phyloP scores from a whole-genome alignment of 2,888 invertebrate genomes.

The Synergus laeviventris region DNA sequence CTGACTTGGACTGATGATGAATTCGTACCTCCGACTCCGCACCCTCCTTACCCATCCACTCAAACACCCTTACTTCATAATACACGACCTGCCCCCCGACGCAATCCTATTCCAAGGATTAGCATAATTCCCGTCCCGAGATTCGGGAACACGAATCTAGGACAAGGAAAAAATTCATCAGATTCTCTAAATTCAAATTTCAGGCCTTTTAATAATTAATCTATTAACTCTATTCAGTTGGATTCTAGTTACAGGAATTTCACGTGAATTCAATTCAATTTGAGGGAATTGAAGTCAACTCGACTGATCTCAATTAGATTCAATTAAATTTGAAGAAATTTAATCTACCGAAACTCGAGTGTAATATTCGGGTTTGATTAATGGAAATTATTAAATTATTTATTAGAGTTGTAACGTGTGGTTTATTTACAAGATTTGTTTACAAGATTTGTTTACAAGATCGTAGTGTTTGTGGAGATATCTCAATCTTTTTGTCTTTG shows the following conservation, averaged over 20 bases:
- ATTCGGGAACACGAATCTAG: constrained; percentile 45
- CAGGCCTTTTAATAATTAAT: neutral
- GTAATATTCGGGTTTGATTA: no score
- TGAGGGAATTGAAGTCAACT: no score
- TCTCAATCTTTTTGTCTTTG: neutral
- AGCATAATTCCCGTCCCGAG: constrained; percentile 58
- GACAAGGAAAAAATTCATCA: neutral
- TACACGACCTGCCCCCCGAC: constrained; percentile 48
- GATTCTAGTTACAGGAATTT: no score
- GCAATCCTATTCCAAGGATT: constrained; percentile 55
- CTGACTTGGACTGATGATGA: constrained; percentile 74
- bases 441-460: no score
- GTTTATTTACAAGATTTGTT: no score
- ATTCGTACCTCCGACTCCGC: constrained; percentile 64
- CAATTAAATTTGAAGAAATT: no score
- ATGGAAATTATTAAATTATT: no score
- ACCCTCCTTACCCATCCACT: constrained; percentile 43
- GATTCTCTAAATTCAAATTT: neutral
- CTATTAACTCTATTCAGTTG: no score
- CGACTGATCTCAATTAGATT: no score
- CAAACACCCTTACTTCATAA: constrained; percentile 46
- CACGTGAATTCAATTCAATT: no score
- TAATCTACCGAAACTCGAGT: no score
- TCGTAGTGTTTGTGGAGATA: neutral
- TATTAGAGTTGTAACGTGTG: no score